Base-by-base conservation (phyloP, 2,888 invertebrate genomes). In the Hylaea fasciaria region DNA sequence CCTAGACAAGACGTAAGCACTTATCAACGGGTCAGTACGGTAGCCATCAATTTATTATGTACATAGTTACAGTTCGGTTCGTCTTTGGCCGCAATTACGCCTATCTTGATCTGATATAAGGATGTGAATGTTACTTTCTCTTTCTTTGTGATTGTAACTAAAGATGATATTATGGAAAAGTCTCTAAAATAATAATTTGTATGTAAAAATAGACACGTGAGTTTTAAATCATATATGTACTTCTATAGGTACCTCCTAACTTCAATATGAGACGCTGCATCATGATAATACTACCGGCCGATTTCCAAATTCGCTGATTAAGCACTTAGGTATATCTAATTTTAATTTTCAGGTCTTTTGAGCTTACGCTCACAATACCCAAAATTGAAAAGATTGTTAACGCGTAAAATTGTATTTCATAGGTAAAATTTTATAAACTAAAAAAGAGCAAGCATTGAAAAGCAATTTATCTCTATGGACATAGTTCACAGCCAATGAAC, bases 11-110 rank as follows among this genome's bases (percentile, higher is more conserved):
- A 37, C 63, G 63, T 39, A 54, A 61, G 59, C 52, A 57, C 57
- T 69, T 63, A 66, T 65, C 66, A 60, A 57, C 57, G 62, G 58
- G 53, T 62, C 62, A 64, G 54, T 60, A 46, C 62, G 62, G 54
- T 60, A 46, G 47, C 40, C 29, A 44, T 39, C 49, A 51, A 43
- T 57, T 44, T n/a, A n/a, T n/a, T n/a, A n/a, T n/a, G n/a, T n/a
- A 68, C 47, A 58, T 54, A 56, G 48, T 58, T 39, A 57, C 39
- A 39, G 53, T 41, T 16, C 35, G 28, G 41, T 49, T 48, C 22
- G 14, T 56, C 43, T 32, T 61, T 51, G 55, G 44, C 61, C 53
- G 53, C 59, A 59, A 53, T 59, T 49, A 49, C 53, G 17, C 2
- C 29, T 28, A 59, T 54, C 53, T 53, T 39, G 49, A 53, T 59